Conservation (phyloP, 2,113 vertebrate species). For the Romanogobio albipinnatus region DNA sequence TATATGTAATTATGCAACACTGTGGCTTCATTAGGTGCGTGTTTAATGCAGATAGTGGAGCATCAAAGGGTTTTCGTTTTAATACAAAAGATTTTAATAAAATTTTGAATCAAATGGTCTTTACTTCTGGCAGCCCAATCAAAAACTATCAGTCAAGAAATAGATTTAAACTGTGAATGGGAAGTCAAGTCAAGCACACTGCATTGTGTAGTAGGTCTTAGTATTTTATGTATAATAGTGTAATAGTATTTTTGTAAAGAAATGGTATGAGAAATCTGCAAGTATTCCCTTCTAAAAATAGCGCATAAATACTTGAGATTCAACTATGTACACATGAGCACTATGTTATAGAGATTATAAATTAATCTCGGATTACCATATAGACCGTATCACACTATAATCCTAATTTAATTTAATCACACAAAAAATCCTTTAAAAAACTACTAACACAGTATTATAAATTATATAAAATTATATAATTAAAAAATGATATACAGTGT, state of each 20-base stretch:
- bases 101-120: background rate
- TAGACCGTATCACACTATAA: conserved; percentile 50
- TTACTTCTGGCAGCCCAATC: background rate
- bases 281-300: background rate
- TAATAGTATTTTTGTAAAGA: too few species aligned
- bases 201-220: background rate
- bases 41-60: background rate
- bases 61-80: background rate
- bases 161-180: background rate
- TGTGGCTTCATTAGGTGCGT: background rate
- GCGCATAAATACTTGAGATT: background rate
- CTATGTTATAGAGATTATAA: conserved; percentile 47
- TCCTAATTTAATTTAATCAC: conserved; percentile 62
- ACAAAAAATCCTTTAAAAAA: conserved; percentile 38
- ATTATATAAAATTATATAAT: conserved; percentile 24
- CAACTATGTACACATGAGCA: background rate
- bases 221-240: background rate
- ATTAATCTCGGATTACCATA: conserved; percentile 59
- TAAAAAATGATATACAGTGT: too few species aligned
- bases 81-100: background rate
- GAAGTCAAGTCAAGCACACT: background rate
- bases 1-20: background rate
- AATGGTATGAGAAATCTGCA: background rate
- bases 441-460: conserved; percentile 6
- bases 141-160: background rate